Conservation (phyloP, 1,140 invertebrate genomes). For the Drosophila seguyi region DNA sequence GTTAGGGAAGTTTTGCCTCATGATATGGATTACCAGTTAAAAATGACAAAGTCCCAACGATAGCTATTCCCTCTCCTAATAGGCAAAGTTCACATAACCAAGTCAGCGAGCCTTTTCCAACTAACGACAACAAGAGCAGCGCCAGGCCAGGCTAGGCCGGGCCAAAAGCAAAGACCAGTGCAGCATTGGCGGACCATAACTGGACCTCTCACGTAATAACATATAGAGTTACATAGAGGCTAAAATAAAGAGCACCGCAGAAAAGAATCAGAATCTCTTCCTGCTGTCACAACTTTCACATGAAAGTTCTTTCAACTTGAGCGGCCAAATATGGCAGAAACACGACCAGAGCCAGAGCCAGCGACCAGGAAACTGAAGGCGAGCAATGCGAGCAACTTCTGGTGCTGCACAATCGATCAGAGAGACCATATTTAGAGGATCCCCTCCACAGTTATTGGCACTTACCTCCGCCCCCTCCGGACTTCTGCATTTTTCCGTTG, state of each 20-base stretch:
- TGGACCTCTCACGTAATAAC: conserved; percentile 83
- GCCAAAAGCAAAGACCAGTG: conserved; percentile 21
- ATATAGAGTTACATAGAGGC: conserved; percentile 71
- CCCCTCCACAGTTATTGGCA: conserved; percentile 31
- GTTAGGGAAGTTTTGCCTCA: too few species aligned
- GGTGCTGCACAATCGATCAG: conserved; percentile 68
- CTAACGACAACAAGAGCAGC: conserved; percentile 36
- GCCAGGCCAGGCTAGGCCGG: conserved; percentile 12
- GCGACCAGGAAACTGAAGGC: conserved; percentile 61
- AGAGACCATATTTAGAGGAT: conserved; percentile 73
- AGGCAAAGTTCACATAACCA: conserved; percentile 73
- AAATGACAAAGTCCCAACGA: neutral
- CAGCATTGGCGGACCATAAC: conserved; percentile 75
- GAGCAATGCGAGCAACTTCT: conserved; percentile 64
- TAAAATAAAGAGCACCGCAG: conserved; percentile 26
- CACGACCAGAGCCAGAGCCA: conserved; percentile 52
- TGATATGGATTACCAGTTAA: neutral
- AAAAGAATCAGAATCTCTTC: conserved; percentile 69
- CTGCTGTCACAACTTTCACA: conserved; percentile 83
- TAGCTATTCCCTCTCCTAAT: conserved; percentile 56
- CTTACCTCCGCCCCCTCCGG: conserved; percentile 56
- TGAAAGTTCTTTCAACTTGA: conserved; percentile 84
- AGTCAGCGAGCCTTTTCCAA: conserved; percentile 27
- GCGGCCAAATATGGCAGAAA: conserved; percentile 77
- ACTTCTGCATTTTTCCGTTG: conserved; percentile 70